phyloP scores from a whole-genome alignment of 1,140 invertebrate genomes.

The Sycophaga agraensis region DNA sequence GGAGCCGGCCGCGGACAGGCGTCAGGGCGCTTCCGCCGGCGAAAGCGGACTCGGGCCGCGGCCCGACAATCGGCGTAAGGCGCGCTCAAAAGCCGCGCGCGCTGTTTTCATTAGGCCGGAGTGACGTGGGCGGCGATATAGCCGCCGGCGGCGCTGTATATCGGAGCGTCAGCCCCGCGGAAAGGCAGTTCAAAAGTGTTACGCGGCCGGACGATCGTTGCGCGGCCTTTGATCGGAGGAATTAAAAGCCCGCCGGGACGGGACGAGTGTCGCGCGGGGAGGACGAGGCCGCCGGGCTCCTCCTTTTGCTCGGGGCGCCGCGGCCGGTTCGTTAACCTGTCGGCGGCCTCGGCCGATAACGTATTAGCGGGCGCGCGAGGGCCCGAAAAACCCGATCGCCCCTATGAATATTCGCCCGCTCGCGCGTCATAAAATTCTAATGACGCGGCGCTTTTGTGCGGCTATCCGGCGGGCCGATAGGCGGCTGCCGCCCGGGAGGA shows the following conservation, averaged over 20 bases:
- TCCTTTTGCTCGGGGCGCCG: neutral
- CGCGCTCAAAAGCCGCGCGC: neutral
- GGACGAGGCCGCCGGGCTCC: too few species aligned
- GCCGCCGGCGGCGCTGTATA: neutral
- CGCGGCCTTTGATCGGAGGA: slow-evolving; percentile 49
- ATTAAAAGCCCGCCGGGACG: slow-evolving; percentile 57
- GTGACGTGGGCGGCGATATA: slow-evolving; percentile 8
- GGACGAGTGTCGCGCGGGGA: slow-evolving; percentile 6
- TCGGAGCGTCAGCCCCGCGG: slow-evolving; percentile 23
- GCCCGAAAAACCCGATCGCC: slow-evolving; percentile 21
- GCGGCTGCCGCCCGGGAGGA: neutral
- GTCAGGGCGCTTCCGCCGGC: slow-evolving; percentile 3
- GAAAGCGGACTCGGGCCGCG: neutral
- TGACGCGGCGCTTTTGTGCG: neutral
- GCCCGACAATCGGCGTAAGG: too few species aligned
- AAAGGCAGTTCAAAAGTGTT: slow-evolving; percentile 28
- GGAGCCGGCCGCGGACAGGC: too few species aligned
- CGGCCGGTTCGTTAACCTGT: slow-evolving; percentile 55
- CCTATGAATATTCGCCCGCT: too few species aligned
- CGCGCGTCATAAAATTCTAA: neutral
- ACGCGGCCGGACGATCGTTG: neutral
- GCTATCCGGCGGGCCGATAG: neutral
- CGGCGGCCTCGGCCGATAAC: too few species aligned
- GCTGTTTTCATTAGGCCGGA: slow-evolving; percentile 23
- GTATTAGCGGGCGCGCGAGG: slow-evolving; percentile 46